These are phyloP conservation scores for Volucella bombylans DNA, from an alignment of 2,888 invertebrate species.

Conservation along the genomic window DNA sequence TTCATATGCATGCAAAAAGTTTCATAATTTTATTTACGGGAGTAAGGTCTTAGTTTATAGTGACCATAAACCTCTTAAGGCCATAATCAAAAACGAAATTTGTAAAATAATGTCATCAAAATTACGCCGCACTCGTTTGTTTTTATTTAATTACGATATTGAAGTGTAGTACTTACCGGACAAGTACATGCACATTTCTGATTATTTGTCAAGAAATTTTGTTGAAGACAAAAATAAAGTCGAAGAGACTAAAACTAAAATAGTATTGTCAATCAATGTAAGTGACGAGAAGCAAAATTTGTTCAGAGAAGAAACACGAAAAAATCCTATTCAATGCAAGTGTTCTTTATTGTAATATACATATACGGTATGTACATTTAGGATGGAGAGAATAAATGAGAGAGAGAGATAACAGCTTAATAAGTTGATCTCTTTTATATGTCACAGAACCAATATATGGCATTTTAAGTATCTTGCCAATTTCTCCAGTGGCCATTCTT, in stretches of 20 bases:
- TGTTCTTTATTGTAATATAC: too few relatives aligned
- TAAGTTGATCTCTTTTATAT: too few relatives aligned
- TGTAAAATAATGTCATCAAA: constrained; percentile 20
- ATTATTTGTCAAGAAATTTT: constrained; percentile 10
- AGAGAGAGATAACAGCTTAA: too few relatives aligned
- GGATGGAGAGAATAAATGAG: too few relatives aligned
- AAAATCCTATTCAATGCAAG: constrained; percentile 29
- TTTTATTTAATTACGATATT: constrained; percentile 14
- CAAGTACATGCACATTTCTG: constrained; percentile 7
- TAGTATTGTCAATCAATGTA: constrained; percentile 19
- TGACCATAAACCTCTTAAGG: constrained; percentile 10
- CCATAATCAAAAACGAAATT: constrained; percentile 28
- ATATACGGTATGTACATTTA: too few relatives aligned
- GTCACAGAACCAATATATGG: too few relatives aligned
- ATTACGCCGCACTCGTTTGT: constrained; percentile 15
- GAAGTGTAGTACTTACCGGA: neutral
- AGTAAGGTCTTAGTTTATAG: constrained; percentile 3
- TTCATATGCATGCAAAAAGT: too few relatives aligned
- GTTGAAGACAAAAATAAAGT: constrained; percentile 14
- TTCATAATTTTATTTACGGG: too few relatives aligned
- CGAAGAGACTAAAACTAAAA: constrained; percentile 11
- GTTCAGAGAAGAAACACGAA: constrained; percentile 9
- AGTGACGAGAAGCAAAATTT: constrained; percentile 10
- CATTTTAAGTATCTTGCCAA: too few relatives aligned
- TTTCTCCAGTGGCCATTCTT: too few relatives aligned